Evolutionary conservation across 2,797 vertebrate genomes (phyloP).

Genomic region (Lindbergichthys nudifrons): DNA sequence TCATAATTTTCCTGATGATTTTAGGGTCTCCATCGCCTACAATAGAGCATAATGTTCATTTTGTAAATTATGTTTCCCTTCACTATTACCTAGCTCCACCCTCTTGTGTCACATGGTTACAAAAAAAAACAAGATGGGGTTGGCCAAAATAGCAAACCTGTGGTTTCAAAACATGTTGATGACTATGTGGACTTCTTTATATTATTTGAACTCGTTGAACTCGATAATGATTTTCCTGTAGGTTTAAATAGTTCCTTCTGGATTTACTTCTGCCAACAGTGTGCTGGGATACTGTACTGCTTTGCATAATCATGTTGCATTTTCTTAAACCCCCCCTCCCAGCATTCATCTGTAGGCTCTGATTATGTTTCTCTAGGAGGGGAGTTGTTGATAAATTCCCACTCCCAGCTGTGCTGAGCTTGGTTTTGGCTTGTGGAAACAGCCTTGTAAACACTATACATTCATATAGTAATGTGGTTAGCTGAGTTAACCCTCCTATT

Average conservation of each 20-base stretch:
- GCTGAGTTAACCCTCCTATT: not conserved
- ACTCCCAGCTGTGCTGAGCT: not conserved
- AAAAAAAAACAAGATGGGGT: too few species aligned
- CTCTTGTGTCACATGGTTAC: too few species aligned
- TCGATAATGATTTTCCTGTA: not conserved
- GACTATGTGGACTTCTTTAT: too few species aligned
- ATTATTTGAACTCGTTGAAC: not conserved
- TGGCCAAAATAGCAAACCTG: too few species aligned
- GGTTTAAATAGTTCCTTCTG: not conserved
- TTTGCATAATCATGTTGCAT: not conserved
- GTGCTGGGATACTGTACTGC: not conserved
- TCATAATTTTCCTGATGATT: too few species aligned
- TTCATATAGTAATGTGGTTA: not conserved
- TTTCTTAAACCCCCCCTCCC: not conserved
- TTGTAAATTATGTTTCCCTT: too few species aligned
- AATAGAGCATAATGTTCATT: too few species aligned
- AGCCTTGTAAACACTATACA: not conserved
- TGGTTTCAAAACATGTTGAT: too few species aligned
- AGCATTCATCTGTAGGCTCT: slow-evolving; percentile 9
- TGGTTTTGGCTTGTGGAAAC: not conserved
- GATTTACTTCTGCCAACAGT: slow-evolving; percentile 3
- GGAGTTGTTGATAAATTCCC: not conserved
- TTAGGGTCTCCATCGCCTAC: too few species aligned
- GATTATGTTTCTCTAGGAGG: not conserved
- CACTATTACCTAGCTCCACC: too few species aligned